Percentiles rank a stretch among this genome's conserved stretches.
Evolutionary conservation across 2,797 vertebrate genomes (phyloP).

Genomic region (Jordanella pulchra): DNA sequence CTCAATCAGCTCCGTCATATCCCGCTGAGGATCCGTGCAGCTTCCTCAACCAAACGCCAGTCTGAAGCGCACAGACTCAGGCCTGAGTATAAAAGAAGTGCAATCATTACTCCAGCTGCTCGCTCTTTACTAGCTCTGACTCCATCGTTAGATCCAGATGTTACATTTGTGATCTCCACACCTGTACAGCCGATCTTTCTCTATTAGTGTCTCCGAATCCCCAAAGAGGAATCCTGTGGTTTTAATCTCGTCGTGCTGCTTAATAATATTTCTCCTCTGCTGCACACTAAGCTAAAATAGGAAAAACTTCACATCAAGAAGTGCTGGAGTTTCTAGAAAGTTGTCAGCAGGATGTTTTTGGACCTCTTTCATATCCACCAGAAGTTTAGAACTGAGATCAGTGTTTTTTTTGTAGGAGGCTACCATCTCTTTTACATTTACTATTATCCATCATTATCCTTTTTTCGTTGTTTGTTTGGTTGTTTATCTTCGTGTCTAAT

Average conservation of each 20-base stretch:
- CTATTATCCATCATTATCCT: slow-evolving; percentile 1
- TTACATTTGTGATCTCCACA: slow-evolving; percentile 50
- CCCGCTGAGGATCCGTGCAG: slow-evolving; percentile 80
- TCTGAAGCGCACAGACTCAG: background rate
- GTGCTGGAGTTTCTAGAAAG: background rate
- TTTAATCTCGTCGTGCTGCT: slow-evolving; percentile 60
- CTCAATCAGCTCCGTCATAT: slow-evolving; percentile 97
- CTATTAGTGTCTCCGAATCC: slow-evolving; percentile 62
- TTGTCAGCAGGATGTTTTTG: slow-evolving; percentile 18
- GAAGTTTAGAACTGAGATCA: background rate
- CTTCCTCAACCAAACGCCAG: background rate
- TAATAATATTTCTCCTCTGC: slow-evolving; percentile 19
- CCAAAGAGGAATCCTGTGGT: slow-evolving; percentile 65
- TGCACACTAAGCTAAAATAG: slow-evolving; percentile 6
- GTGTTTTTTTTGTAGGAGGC: slow-evolving; percentile 6
- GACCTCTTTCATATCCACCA: slow-evolving; percentile 28
- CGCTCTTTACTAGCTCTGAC: slow-evolving; percentile 20
- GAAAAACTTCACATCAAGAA: background rate
- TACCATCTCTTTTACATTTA: slow-evolving; percentile 8
- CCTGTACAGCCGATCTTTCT: slow-evolving; percentile 38
- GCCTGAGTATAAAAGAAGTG: slow-evolving; percentile 53
- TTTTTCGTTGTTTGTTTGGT: slow-evolving; percentile 19
- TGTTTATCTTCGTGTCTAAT: slow-evolving; percentile 20
- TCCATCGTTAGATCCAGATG: slow-evolving; percentile 27
- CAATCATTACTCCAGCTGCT: slow-evolving; percentile 60